These are phyloP conservation scores for Trachymyrmex septentrionalis DNA, from an alignment of 1,140 invertebrate species.

Conservation along the genomic window DNA sequence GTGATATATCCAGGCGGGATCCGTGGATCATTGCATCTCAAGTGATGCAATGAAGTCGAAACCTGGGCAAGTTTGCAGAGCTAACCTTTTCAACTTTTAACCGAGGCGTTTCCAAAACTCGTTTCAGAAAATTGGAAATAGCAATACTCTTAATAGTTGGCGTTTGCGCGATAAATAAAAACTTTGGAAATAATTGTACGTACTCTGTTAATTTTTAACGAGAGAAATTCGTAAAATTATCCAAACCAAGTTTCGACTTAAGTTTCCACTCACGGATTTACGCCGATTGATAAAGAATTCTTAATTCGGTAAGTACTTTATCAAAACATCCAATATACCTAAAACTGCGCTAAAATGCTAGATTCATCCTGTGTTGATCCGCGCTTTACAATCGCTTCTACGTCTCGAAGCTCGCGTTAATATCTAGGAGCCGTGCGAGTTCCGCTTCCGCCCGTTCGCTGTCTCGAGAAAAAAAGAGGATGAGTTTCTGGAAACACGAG, in stretches of 20 bases:
- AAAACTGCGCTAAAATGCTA: constrained; percentile 48
- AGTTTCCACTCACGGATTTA: constrained; percentile 17
- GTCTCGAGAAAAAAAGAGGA: constrained; percentile 41
- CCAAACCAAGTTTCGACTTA: constrained; percentile 21
- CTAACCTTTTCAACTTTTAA: background rate
- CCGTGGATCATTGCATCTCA: background rate
- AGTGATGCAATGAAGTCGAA: constrained; percentile 31
- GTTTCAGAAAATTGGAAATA: background rate
- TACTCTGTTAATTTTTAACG: background rate
- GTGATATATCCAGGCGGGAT: background rate
- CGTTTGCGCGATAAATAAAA: background rate
- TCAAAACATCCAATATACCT: constrained; percentile 53
- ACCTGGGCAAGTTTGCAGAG: background rate
- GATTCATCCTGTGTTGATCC: constrained; percentile 24
- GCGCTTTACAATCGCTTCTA: constrained; percentile 59
- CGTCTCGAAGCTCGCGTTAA: constrained; percentile 44
- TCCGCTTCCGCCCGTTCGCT: constrained; percentile 40
- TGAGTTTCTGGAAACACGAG: background rate
- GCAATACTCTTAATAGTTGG: background rate
- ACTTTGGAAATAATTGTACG: background rate
- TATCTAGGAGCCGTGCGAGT: constrained; percentile 54
- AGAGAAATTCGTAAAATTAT: background rate
- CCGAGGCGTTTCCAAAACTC: background rate
- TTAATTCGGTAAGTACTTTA: constrained; percentile 16
- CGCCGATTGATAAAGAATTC: background rate